A percentile compares a stretch with the other conserved stretches of the same genome.
These are phyloP conservation scores for Gobio gobio DNA, from an alignment of 2,113 vertebrate genomes.

Conservation along the genomic window DNA sequence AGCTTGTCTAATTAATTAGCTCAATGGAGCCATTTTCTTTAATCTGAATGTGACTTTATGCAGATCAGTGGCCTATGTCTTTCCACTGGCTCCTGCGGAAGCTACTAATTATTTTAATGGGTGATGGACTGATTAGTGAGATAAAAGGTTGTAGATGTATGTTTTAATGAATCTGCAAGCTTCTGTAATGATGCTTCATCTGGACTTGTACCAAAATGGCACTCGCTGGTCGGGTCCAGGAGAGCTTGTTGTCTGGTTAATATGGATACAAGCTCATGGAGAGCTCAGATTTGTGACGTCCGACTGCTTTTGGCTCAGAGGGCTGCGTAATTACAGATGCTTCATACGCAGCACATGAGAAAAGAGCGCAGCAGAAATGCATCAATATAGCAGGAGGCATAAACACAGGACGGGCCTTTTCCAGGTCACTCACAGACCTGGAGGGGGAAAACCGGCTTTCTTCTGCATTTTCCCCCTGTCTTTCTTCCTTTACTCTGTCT, in stretches of 20 bases:
- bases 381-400: slow-evolving; percentile 31
- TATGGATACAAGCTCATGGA: slow-evolving; percentile 24
- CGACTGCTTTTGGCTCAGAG: slow-evolving; percentile 16
- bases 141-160: slow-evolving; percentile 37
- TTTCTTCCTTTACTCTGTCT: not conserved
- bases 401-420: slow-evolving; percentile 67
- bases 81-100: not conserved
- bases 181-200: slow-evolving; percentile 33
- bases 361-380: slow-evolving; percentile 27
- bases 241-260: slow-evolving; percentile 21
- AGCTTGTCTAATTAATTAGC: slow-evolving; percentile 48
- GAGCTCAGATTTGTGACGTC: not conserved
- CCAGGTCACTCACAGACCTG: slow-evolving; percentile 71
- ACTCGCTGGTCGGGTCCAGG: not conserved
- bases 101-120: slow-evolving; percentile 48
- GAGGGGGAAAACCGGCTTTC: slow-evolving; percentile 66
- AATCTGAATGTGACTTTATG: slow-evolving; percentile 26
- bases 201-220: slow-evolving; percentile 40
- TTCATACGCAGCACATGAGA: slow-evolving; percentile 26
- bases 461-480: slow-evolving; percentile 64
- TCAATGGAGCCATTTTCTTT: slow-evolving; percentile 26
- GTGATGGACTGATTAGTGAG: slow-evolving; percentile 37
- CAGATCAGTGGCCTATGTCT: slow-evolving; percentile 29
- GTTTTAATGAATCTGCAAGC: slow-evolving; percentile 48
- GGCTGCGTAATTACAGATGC: slow-evolving; percentile 37